These are phyloP conservation scores for Actinemys pallida DNA, from an alignment of 2,113 vertebrate genomes.

Conservation along the genomic window DNA sequence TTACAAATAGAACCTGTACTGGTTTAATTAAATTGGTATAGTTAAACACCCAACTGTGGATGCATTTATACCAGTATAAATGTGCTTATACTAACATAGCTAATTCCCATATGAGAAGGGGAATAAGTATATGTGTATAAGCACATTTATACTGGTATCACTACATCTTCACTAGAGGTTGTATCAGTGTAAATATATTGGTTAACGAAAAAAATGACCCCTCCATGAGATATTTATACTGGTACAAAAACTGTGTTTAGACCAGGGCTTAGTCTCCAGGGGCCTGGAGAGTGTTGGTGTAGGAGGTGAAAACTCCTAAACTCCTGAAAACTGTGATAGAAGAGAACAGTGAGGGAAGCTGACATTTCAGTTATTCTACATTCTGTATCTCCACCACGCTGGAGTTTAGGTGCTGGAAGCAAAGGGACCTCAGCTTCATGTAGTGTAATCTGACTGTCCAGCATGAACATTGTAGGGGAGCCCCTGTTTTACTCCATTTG, in stretches of 20 bases:
- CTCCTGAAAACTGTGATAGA: background rate
- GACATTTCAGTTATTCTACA: background rate
- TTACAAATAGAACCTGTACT: rapidly evolving
- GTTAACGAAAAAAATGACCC: background rate
- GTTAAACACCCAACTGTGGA: background rate
- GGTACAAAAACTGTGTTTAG: background rate
- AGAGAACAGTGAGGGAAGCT: background rate
- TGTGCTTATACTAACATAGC: background rate
- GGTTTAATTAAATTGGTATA: background rate
- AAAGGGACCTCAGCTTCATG: background rate
- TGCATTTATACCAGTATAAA: background rate
- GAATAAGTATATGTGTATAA: background rate
- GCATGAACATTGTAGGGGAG: rapidly evolving
- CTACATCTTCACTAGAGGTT: background rate
- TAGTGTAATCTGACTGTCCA: background rate
- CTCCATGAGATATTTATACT: background rate
- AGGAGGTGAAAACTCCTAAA: background rate
- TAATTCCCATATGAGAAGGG: background rate
- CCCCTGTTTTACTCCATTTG: background rate
- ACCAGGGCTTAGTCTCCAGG: background rate
- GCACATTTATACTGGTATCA: rapidly evolving
- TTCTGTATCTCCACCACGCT: background rate
- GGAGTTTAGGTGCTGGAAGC: background rate
- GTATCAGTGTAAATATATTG: background rate
- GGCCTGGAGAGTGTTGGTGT: background rate